A percentile compares a stretch with the other conserved stretches of the same genome.
phyloP scores from a whole-genome alignment of 2,113 vertebrate species.

The Malurus alboscapulatus region DNA sequence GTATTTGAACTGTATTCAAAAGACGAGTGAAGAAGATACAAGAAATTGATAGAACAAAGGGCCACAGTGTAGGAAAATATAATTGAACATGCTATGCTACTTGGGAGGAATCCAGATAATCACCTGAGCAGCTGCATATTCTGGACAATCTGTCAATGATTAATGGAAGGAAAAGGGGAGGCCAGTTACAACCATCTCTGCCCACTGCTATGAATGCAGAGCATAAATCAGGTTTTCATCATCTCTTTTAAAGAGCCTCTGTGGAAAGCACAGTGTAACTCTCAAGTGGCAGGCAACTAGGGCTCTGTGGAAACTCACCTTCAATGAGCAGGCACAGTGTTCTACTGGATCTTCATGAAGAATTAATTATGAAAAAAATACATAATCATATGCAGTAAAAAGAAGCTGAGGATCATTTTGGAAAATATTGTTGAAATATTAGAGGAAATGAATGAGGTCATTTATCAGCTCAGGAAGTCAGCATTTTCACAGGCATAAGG shows the following conservation, averaged over 20 bases:
- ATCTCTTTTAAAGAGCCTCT: not conserved
- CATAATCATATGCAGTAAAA: not conserved
- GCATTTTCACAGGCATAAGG: not conserved
- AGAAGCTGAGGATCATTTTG: not conserved
- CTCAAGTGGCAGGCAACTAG: not conserved
- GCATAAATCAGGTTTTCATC: slow-evolving; percentile 21
- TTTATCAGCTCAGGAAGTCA: not conserved
- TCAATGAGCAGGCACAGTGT: not conserved
- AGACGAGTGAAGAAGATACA: not conserved
- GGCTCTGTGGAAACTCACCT: not conserved
- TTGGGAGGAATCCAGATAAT: slow-evolving; percentile 36
- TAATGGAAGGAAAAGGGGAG: not conserved
- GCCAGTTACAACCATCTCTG: not conserved
- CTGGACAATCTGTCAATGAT: slow-evolving; percentile 46
- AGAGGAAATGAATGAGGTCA: not conserved
- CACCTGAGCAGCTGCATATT: slow-evolving; percentile 24
- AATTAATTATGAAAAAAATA: not conserved
- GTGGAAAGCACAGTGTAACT: not conserved
- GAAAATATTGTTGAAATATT: not conserved
- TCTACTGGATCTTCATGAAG: not conserved
- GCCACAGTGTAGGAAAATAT: not conserved
- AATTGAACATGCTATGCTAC: not conserved
- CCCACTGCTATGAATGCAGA: not conserved
- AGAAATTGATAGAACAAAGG: not conserved
- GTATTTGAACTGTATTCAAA: slow-evolving; percentile 1